Evolutionary conservation across 2,113 vertebrate species (phyloP), one percentile per base, ranked within the genome.

Genomic region (cat (Felis catus)): DNA sequence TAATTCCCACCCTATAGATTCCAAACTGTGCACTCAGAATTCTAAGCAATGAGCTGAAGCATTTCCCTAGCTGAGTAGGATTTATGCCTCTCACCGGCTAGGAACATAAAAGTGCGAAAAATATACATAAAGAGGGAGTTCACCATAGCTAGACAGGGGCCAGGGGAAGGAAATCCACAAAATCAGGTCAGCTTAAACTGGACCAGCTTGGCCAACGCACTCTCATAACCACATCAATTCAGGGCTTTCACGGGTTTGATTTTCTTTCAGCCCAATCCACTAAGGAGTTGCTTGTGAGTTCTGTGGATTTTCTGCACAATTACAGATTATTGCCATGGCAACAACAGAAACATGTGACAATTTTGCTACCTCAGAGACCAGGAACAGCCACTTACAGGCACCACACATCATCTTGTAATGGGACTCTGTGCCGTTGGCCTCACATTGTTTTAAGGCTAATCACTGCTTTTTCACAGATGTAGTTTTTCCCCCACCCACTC

Each of bases 281-380:
- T 97, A 98, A 98, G 99, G 98, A 98, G 98, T 98, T 99, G 98
- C 98, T 98, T 89, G 65, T 25, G 97, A 99, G 98, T 99, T 99
- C 98, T 98, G 98, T 98, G 98, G 98, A 99, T 99, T 99, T 99
- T 99, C 99, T 99, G 98, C 98, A 99, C 99, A 99, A 99, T 99
- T 99, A 98, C 99, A 99, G 98, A 99, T 99, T 99, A 99, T 99
- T 98, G 98, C 98, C 98, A 99, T 99, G 98, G 99, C 98, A 99
- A 99, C 99, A 92, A 97, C 83, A 96, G 98, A 98, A 98, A 98
- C 99, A 99, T 96, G 98, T 99, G 99, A 98, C 98, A 98, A 98
- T 96, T 98, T 94, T 98, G 99, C 98, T 99, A 99, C 99, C 99
- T 99, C 98, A 94, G 99, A 99, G 98, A 99, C 98, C 98, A 98